These are phyloP conservation scores for Nicator chloris DNA, from an alignment of 2,113 vertebrate genomes.

Conservation along the genomic window DNA sequence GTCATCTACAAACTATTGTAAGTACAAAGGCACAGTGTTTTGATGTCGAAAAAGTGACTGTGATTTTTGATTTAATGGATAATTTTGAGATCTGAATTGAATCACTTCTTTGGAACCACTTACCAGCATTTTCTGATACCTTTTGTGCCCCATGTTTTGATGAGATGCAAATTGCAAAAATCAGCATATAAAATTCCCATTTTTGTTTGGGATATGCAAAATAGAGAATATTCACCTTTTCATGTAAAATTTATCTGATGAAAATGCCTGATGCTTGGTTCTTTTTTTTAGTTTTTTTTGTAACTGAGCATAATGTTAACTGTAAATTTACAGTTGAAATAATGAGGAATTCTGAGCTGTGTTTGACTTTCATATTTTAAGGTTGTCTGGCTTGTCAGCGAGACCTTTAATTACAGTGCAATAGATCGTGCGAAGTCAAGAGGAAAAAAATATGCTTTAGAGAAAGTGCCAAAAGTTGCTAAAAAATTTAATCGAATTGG, in stretches of 20 bases:
- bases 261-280: not conserved
- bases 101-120: not conserved
- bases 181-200: not conserved
- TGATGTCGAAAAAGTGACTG: not conserved
- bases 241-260: not conserved
- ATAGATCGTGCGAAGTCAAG: slow-evolving; percentile 96
- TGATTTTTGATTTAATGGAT: not conserved
- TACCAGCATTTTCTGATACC: not conserved
- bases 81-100: not conserved
- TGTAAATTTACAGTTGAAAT: not conserved
- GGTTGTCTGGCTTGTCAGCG: slow-evolving; percentile 93
- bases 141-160: not conserved
- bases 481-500: slow-evolving; percentile 95
- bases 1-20: not conserved
- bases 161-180: not conserved
- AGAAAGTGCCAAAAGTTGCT: slow-evolving; percentile 96
- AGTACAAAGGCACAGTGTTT: not conserved
- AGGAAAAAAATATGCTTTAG: slow-evolving; percentile 96
- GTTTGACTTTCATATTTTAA: slow-evolving; percentile 55
- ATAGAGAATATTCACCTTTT: not conserved
- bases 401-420: slow-evolving; percentile 95
- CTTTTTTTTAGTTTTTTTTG: not conserved
- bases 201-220: not conserved
- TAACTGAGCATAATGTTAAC: not conserved
- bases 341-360: not conserved